These are phyloP conservation scores for Limnodromus scolopaceus DNA, from an alignment of 2,797 vertebrate species.

Conservation along the genomic window DNA sequence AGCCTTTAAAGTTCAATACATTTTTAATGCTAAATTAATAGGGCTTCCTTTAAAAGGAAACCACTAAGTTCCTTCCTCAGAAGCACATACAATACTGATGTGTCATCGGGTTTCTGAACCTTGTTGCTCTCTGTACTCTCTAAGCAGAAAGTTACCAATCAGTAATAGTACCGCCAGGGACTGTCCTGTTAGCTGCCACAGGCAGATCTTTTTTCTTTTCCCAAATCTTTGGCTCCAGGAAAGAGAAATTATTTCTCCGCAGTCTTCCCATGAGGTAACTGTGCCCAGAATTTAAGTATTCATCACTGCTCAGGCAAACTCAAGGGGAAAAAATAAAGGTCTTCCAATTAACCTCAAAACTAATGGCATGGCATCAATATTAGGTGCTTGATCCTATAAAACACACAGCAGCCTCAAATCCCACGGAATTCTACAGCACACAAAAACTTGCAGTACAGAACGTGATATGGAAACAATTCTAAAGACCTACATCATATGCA, in stretches of 20 bases:
- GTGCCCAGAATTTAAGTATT: neutral
- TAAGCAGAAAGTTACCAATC: neutral
- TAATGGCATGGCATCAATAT: neutral
- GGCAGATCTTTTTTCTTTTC: neutral
- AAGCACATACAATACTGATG: neutral
- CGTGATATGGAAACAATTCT: neutral
- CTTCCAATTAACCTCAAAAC: slow-evolving; percentile 12
- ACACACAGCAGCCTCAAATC: neutral
- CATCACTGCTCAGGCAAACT: neutral
- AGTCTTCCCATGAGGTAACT: neutral
- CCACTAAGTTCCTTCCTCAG: slow-evolving; percentile 51
- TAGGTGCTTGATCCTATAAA: neutral
- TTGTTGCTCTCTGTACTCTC: neutral
- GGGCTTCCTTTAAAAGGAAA: slow-evolving; percentile 55
- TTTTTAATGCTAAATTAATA: slow-evolving; percentile 69
- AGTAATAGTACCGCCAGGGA: neutral
- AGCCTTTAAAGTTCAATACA: slow-evolving; percentile 45
- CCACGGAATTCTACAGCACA: neutral
- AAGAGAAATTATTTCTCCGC: neutral
- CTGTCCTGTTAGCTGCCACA: neutral
- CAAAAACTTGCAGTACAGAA: neutral
- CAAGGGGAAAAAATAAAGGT: neutral
- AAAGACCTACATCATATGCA: neutral
- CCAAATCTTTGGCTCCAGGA: neutral
- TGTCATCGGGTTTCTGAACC: neutral